Base-by-base conservation (phyloP, 2,888 invertebrate genomes). In the Agriopis leucophaearia region DNA sequence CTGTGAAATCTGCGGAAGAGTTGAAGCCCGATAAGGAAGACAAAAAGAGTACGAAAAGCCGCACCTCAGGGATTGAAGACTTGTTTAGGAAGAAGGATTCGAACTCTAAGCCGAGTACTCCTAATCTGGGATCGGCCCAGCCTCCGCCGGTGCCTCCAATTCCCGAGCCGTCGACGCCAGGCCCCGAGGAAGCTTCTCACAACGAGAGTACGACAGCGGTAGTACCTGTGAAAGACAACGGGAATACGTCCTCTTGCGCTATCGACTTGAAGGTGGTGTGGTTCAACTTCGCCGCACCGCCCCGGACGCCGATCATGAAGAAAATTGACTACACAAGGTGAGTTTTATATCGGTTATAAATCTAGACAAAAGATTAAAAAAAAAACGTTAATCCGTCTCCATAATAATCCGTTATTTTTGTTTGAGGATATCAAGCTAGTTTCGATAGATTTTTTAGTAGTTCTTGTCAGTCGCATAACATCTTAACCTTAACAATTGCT, bases 211-310 rank as follows among this genome's bases (percentile, higher is more conserved):
- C 77, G 13, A 84, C 89, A 10, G 92, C 94, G 0, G 80, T 93
- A 13, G 91, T 87, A 9, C 89, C 92, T 0, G 91, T 94, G 0
- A 96, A 96, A 81, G 95, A 96, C 66, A 96, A 95, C 72, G 97
- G 96, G 40, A 97, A 97, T 81, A 96, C 96, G 0, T 97, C 98
- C 0, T 98, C 98, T 0, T 98, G 98, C 79, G 96, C 97, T 1
- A 97, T 99, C 62, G 97, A 99, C 83, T 90, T 99, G 64, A 97
- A 97, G 85, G 96, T 97, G 0, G 97, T 98, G 52, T 99, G 99
- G 99, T 98, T 99, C 81, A 99, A 99, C 87, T 99, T 99, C 91
- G 99, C 99, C 7, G 99, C 99, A 0, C 99, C 99, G 0, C 99
- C 99, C 0, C 96, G 98, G 71, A 97, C 98, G 1, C 98, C 99